Evolutionary conservation across 2,888 invertebrate species (phyloP).

Genomic region (Malthinus seriepunctatus): DNA sequence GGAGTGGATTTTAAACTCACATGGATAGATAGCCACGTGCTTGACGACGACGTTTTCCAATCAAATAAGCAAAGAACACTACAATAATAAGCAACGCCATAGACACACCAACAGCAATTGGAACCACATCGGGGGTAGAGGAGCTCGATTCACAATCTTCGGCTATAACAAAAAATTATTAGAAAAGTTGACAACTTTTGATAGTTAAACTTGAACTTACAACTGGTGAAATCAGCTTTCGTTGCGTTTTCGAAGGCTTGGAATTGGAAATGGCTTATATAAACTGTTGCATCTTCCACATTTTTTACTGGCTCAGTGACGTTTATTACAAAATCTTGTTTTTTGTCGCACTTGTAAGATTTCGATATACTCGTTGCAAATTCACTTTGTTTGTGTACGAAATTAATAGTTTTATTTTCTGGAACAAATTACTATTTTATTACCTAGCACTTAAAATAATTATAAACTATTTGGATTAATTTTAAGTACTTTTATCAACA

Average conservation of each 20-base stretch:
- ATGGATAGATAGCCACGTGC: constrained; percentile 88
- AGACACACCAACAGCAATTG: constrained; percentile 95
- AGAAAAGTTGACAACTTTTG: constrained; percentile 9
- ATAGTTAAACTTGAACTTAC: constrained; percentile 54
- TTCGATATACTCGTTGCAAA: constrained; percentile 66
- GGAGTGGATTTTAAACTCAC: constrained; percentile 57
- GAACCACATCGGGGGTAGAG: constrained; percentile 87
- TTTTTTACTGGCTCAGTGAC: constrained; percentile 53
- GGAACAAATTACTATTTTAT: no score
- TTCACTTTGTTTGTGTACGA: constrained; percentile 57
- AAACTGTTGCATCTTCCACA: constrained; percentile 56
- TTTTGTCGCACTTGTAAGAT: constrained; percentile 73
- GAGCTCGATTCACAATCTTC: constrained; percentile 69
- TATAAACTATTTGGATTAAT: background rate
- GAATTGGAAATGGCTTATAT: constrained; percentile 67
- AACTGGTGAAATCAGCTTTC: constrained; percentile 63
- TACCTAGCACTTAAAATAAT: background rate
- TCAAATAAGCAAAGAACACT: constrained; percentile 89
- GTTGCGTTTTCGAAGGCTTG: constrained; percentile 70
- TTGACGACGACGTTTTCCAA: constrained; percentile 84
- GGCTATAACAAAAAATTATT: constrained; percentile 56
- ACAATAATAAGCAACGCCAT: constrained; percentile 87
- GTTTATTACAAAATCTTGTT: constrained; percentile 58
- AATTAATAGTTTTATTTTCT: constrained; percentile 24
- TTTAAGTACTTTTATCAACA: background rate